Base-by-base conservation (phyloP, 2,888 invertebrate species). In the Eupithecia vulgata region DNA sequence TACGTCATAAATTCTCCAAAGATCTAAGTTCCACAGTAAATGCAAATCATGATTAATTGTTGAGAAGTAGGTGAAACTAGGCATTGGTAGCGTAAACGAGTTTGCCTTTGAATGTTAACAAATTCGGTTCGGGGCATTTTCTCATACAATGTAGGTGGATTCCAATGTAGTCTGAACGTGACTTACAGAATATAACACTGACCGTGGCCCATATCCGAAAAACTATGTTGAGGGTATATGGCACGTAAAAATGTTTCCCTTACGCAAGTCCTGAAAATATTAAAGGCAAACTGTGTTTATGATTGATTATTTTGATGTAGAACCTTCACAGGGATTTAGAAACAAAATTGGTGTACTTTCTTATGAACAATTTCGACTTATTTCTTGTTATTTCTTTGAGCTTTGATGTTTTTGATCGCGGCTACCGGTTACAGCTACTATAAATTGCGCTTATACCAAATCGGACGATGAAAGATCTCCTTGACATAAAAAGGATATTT, bases 331-430 rank as follows among this genome's bases (percentile, higher is more conserved):
- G 34, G 52, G 45, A 45, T 66, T 45, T 30, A 42, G 48, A n/a
- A 40, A 57, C 45, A 35, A 57, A 62, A 40, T 52, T 73, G 70
- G 67, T 70, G 35, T 52, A 61, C 48, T 67, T 37, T 65, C 69
- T 34, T 8, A 62, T 17, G 62, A 62, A n/a, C 35, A 62, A 35
- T 52, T 25, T 57, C 25, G 57, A n/a, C n/a, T 37, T 35, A 10
- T 64, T 64, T 64, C 62, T 35, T 37, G 17, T 35, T n/a, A 64
- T 35, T 35, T 64, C 62, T 35, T 64, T 37, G 37, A 35, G 5
- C 21, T 57, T 57, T 57, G 15, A 64, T 64, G 12, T 64, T 35
- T 35, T 37, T 35, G 37, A 64, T 52, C 48, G 48, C 62, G 0
- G n/a, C 35, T 62, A 59, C 57, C 7, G 2, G 8, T 7, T 61